Evolutionary conservation across 1,140 invertebrate species (phyloP), one percentile per base, ranked within the genome.

Genomic region (Camponotus floridanus): DNA sequence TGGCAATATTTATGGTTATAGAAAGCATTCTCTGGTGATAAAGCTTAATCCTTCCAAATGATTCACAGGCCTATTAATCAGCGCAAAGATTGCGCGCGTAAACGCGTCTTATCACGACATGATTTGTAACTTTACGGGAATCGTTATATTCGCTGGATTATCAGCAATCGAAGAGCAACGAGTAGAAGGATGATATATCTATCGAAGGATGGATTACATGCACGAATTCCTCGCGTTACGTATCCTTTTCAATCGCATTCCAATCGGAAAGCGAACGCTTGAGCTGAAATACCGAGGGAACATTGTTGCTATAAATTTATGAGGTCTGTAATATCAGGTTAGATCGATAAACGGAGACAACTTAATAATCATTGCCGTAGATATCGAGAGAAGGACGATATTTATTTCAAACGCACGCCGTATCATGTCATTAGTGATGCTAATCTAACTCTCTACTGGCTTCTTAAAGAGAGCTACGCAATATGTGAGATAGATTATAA

Each of bases 61-160:
- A 83, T 61, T 83, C 79, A 83, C 68, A 5, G 21, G 5, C 1
- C 68, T 36, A 61, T 62, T 39, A 73, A 61, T 45, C 79, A 48
- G 59, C 21, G 51, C 26, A 36, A 81, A 83, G 55, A 73, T 74
- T 74, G 51, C 13, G 26, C 55, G 26, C 15, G 13, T 3, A 61
- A 81, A 67, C 13, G 39, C 26, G 5, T 33, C 26, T 65, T 79
- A 79, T 68, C 64, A 6, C 61, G 36, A 36, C 51, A 11, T n/a
- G 26, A 15, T 8, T 21, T 45, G n/a, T 68, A 21, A 67, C 33
- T 51, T 51, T 18, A 13, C 5, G 26, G 18, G 13, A 39, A 79
- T 26, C 42, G 18, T 61, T 15, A 39, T 9, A 42, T 1, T 68
- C 13, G 9, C 21, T 18, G 8, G n/a, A 33, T 73, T 48, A 73